Conservation (phyloP, 1,140 invertebrate genomes). For the Ips nitidus region DNA sequence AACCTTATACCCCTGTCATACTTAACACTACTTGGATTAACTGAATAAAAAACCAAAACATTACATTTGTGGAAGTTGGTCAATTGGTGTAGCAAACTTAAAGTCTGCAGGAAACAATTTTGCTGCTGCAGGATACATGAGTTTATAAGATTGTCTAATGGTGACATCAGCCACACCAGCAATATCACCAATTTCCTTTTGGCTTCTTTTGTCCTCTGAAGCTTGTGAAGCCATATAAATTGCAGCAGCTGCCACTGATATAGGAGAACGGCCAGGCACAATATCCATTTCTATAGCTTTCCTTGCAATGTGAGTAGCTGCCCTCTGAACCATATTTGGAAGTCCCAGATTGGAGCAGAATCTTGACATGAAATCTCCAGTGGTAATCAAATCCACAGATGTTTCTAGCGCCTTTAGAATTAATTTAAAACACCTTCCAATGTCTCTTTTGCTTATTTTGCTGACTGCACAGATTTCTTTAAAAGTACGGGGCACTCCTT, state of each 20-base stretch:
- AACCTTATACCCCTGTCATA: too few species aligned
- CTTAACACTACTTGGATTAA: too few species aligned
- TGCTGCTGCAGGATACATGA: conserved; percentile 93
- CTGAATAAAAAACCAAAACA: too few species aligned
- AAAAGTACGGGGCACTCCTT: conserved; percentile 97
- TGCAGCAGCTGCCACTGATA: conserved; percentile 97
- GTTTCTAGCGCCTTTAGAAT: conserved; percentile 92
- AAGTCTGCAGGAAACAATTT: conserved; percentile 96
- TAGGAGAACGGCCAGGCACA: conserved; percentile 97
- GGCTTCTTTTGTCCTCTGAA: conserved; percentile 91
- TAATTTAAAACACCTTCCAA: conserved; percentile 94
- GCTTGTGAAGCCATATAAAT: conserved; percentile 99
- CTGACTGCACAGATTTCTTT: conserved; percentile 99
- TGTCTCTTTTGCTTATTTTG: conserved; percentile 99
- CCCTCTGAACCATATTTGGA: conserved; percentile 89
- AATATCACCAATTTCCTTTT: conserved; percentile 98
- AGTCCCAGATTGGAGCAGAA: conserved; percentile 86
- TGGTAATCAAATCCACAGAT: conserved; percentile 96
- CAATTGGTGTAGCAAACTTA: conserved; percentile 92
- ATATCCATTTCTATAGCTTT: conserved; percentile 97
- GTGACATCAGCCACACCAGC: conserved; percentile 99
- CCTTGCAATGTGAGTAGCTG: conserved; percentile 94
- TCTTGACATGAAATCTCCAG: conserved; percentile 96
- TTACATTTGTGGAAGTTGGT: conserved; percentile 87
- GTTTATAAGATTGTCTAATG: conserved; percentile 95